Conservation (phyloP, 1,140 invertebrate genomes). For the Drosophila elegans region DNA sequence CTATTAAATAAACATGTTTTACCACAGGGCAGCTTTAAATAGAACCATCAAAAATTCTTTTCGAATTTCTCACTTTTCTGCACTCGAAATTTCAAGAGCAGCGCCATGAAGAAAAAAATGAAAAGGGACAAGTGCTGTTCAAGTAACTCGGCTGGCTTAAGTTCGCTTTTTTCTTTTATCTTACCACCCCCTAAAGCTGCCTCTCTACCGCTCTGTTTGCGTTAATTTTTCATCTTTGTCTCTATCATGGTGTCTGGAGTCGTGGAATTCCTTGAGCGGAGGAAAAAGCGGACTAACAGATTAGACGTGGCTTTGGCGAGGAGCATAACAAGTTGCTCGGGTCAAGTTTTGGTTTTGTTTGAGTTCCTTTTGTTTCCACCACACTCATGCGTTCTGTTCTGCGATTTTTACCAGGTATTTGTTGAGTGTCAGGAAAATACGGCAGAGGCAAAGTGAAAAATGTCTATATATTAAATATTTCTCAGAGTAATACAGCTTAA, state of each 20-base stretch:
- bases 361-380: slow-evolving; percentile 29
- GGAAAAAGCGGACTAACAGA: slow-evolving; percentile 26
- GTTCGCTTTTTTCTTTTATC: slow-evolving; percentile 14
- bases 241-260: slow-evolving; percentile 16
- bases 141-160: slow-evolving; percentile 30
- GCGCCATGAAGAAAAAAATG: slow-evolving; percentile 18
- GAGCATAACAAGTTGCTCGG: slow-evolving; percentile 32
- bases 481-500: no score
- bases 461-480: no score
- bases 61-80: slow-evolving; percentile 28
- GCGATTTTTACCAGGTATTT: slow-evolving; percentile 7
- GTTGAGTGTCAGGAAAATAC: background rate
- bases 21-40: no score
- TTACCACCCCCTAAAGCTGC: background rate
- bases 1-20: no score
- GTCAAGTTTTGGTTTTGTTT: slow-evolving; percentile 45
- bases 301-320: slow-evolving; percentile 19
- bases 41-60: slow-evolving; percentile 2
- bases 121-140: slow-evolving; percentile 44
- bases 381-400: slow-evolving; percentile 22
- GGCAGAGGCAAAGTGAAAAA: no score
- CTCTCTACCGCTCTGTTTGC: slow-evolving; percentile 15
- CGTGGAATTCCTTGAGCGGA: slow-evolving; percentile 35
- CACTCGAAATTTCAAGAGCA: slow-evolving; percentile 35
- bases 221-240: slow-evolving; percentile 43